A percentile compares a stretch with the other conserved stretches of the same genome.
Conservation (phyloP, 2,797 vertebrate genomes). For the Stomatorhinus walkeri region DNA sequence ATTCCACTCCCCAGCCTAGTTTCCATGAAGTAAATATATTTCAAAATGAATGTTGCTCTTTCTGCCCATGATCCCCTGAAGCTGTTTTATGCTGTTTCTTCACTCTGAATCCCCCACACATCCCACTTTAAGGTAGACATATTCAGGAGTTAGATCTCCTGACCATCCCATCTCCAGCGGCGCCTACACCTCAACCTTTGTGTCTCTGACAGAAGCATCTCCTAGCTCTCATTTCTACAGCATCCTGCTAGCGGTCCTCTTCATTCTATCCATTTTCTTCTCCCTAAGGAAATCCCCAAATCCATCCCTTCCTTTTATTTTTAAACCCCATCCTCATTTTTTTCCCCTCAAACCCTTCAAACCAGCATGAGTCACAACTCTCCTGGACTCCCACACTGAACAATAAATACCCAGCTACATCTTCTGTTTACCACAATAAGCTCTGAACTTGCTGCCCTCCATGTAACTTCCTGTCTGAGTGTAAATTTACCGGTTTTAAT, state of each 20-base stretch:
- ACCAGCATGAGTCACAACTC: not conserved
- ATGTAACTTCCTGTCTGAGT: not conserved
- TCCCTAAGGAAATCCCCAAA: not conserved
- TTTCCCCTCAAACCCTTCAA: not conserved
- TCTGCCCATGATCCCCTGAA: not conserved
- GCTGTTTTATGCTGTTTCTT: not conserved
- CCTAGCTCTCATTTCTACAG: not conserved
- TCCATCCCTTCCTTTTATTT: not conserved
- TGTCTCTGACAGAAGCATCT: not conserved
- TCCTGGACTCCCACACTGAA: not conserved
- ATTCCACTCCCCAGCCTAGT: not conserved
- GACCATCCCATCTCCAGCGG: not conserved
- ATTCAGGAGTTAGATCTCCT: slow-evolving; percentile 4
- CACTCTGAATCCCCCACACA: not conserved
- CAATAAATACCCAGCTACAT: not conserved
- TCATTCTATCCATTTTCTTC: not conserved
- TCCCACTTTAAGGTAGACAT: not conserved
- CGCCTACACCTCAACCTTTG: not conserved
- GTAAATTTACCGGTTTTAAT: not conserved
- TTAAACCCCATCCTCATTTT: not conserved
- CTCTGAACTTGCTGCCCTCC: not conserved
- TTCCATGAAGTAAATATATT: not conserved
- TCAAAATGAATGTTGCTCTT: not conserved
- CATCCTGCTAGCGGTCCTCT: not conserved
- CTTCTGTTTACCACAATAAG: not conserved